Conservation (phyloP, 2,797 vertebrate genomes). For the Leptodactylus fallax region DNA sequence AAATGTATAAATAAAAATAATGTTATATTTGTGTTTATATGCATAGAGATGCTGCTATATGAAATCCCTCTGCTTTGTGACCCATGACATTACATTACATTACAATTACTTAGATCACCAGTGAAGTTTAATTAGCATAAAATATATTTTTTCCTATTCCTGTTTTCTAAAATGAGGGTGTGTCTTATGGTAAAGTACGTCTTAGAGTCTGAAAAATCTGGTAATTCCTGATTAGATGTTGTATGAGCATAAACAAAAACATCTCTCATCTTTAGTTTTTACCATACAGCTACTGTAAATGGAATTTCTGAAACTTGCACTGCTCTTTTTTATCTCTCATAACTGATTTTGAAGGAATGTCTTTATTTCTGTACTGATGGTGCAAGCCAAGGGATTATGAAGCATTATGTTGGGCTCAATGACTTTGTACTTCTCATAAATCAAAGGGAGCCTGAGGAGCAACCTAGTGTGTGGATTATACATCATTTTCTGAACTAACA, state of each 20-base stretch:
- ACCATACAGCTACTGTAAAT: background rate
- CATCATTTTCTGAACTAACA: constrained; percentile 59
- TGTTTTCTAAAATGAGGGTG: too few relatives aligned
- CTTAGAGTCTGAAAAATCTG: too few relatives aligned
- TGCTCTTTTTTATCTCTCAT: constrained; percentile 38
- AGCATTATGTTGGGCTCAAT: constrained; percentile 62
- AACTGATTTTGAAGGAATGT: constrained; percentile 54
- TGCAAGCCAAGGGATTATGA: constrained; percentile 57
- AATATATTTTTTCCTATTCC: too few relatives aligned
- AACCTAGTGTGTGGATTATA: constrained; percentile 57
- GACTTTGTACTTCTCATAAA: constrained; percentile 61
- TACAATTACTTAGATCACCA: too few relatives aligned
- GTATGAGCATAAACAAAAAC: background rate
- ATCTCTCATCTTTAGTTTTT: background rate
- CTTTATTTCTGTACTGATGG: constrained; percentile 57
- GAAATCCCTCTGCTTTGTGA: too few relatives aligned
- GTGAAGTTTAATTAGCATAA: too few relatives aligned
- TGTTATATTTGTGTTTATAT: too few relatives aligned
- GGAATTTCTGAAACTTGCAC: background rate
- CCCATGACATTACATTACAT: too few relatives aligned
- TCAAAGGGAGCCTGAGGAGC: constrained; percentile 58
- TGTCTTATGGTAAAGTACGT: too few relatives aligned
- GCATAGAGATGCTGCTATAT: too few relatives aligned
- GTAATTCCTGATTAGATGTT: background rate
- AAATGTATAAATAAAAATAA: too few relatives aligned